A percentile compares a stretch with the other conserved stretches of the same genome.
phyloP scores from a whole-genome alignment of 1,140 invertebrate genomes.

The Mesaphorura yosii region DNA sequence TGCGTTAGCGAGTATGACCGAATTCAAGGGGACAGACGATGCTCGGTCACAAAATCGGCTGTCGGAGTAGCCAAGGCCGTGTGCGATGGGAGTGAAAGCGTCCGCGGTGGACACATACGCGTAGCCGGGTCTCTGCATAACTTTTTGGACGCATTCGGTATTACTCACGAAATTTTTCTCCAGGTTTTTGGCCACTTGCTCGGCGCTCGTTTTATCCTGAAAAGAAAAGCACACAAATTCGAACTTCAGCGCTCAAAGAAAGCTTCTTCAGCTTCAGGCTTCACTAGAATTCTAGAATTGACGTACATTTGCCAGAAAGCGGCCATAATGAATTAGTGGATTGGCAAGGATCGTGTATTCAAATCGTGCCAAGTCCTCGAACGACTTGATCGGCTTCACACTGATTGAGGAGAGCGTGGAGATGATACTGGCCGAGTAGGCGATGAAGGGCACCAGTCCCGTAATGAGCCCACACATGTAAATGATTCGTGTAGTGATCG shows the following conservation, averaged over 20 bases:
- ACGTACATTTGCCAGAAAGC: neutral
- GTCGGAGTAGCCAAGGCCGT: neutral
- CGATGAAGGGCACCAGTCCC: conserved; percentile 11
- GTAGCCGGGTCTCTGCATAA: neutral
- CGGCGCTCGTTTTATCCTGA: neutral
- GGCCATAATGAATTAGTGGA: neutral
- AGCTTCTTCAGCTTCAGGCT: no score
- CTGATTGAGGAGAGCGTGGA: conserved; percentile 12
- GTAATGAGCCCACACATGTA: conserved; percentile 11
- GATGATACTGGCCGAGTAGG: conserved; percentile 16
- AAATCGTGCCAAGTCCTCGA: conserved; percentile 3
- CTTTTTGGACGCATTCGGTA: neutral
- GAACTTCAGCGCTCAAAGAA: no score
- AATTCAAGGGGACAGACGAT: conserved; percentile 1
- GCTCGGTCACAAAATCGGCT: neutral
- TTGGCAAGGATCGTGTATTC: conserved; percentile 2
- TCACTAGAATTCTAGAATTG: no score
- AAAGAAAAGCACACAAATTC: no score
- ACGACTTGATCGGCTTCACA: conserved; percentile 13
- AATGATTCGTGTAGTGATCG: conserved; percentile 9
- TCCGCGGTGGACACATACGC: conserved; percentile 1
- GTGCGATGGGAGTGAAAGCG: neutral
- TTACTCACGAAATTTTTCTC: neutral
- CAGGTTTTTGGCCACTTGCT: neutral
- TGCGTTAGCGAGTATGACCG: conserved; percentile 1